Conservation (phyloP, 2,113 vertebrate genomes). For the Centropristis striata region DNA sequence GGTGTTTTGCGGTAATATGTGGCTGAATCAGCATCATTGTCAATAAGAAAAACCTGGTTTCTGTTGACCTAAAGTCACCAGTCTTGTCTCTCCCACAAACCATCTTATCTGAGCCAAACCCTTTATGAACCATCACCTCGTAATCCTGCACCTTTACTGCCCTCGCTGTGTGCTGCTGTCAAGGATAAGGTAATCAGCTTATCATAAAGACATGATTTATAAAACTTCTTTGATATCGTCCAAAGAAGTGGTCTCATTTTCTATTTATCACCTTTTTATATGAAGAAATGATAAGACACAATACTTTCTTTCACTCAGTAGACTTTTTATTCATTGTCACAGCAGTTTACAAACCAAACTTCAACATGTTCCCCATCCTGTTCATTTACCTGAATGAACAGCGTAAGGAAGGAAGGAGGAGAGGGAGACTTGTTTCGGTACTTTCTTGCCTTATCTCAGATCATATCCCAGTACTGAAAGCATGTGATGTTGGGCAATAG, state of each 20-base stretch:
- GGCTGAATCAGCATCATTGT: background rate
- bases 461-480: conserved; percentile 80
- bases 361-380: background rate
- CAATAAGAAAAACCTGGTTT: conserved; percentile 24
- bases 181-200: conserved; percentile 90
- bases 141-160: conserved; percentile 85
- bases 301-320: background rate
- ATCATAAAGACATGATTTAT: conserved; percentile 86
- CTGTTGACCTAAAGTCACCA: conserved; percentile 54
- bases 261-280: background rate
- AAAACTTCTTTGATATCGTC: conserved; percentile 76
- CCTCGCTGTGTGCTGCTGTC: conserved; percentile 84
- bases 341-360: background rate
- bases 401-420: conserved; percentile 42
- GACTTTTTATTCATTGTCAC: background rate
- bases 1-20: background rate
- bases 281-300: background rate
- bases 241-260: background rate
- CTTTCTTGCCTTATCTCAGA: conserved; percentile 83
- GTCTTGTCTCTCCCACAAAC: conserved; percentile 51
- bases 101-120: conserved; percentile 79
- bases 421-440: conserved; percentile 60
- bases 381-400: conserved; percentile 26
- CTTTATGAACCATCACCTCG: conserved; percentile 85
- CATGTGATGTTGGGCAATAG: conserved; percentile 86